A percentile compares a stretch with the other conserved stretches of the same genome.
These are phyloP conservation scores for Fabriciana adippe DNA, from an alignment of 2,888 invertebrate genomes.

Conservation along the genomic window DNA sequence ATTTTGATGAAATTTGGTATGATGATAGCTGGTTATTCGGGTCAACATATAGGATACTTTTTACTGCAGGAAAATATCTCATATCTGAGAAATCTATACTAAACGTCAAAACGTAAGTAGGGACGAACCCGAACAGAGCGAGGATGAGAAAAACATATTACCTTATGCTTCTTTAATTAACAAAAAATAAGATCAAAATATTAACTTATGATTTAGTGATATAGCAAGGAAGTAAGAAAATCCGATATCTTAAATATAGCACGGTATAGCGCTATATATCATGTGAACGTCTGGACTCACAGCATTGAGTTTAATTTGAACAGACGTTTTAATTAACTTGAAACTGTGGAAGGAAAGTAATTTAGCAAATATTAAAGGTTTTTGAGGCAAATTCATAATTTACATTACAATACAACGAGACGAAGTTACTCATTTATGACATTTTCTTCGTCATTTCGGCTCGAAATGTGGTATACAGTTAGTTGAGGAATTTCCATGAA, in stretches of 20 bases:
- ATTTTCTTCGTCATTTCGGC: constrained; percentile 1
- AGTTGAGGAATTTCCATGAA: constrained; percentile 1
- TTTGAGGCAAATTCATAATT: constrained; percentile 22
- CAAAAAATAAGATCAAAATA: no score
- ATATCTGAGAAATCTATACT: no score
- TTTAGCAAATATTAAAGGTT: constrained; percentile 27
- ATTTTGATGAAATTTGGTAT: no score
- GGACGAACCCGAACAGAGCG: no score
- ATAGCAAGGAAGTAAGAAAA: no score
- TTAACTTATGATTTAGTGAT: no score
- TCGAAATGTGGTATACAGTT: neutral
- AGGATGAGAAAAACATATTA: no score
- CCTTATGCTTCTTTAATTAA: no score
- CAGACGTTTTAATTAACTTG: constrained; percentile 37
- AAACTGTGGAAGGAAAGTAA: constrained; percentile 27
- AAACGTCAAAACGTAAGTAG: no score
- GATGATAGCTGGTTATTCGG: no score
- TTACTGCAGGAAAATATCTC: no score
- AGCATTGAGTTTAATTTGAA: constrained; percentile 26
- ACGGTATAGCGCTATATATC: neutral
- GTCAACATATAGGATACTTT: no score
- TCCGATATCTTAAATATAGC: neutral
- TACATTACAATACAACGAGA: constrained; percentile 9
- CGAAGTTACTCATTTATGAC: neutral
- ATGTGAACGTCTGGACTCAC: neutral